Base-by-base conservation (phyloP, 2,888 invertebrate species). In the Drosophila mayaguana region DNA sequence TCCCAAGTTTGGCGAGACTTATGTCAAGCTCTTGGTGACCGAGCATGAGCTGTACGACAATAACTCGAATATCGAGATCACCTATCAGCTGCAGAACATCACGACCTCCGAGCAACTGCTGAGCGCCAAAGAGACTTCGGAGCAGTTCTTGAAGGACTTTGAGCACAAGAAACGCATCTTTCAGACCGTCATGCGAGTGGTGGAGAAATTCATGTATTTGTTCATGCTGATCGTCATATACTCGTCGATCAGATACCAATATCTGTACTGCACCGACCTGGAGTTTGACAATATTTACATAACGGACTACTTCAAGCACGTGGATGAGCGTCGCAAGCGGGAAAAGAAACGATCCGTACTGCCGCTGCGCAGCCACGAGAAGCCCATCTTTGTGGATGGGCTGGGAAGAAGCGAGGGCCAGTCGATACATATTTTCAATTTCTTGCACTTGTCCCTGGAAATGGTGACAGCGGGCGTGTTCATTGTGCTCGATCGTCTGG, bases 261-360 rank as follows among this genome's bases (percentile, higher is more conserved):
- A 96, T 60, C 93, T 93, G 48, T 98, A 96, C 84, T 92, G 96
- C 36, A 94, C 93, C 0, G 94, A 95, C 43, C 95, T 97, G 18
- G 95, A 96, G 63, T 95, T 94, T 82, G 97, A 98, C 90, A 98
- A 98, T 90, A 88, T 95, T n/a, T 98, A 97, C 88, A 93, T 97
- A 25, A 96, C 97, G 0, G 91, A 93, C 0, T 97, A 97, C 90
- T 98, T 97, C 86, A 94, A 95, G 63, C 94, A 93, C 78, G 95
- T 97, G 56, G 97, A 98, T 88, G 93, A 93, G 0, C 94, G 96
- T 53, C 93, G 97, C 46, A 94, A 92, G 50, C 81, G 75, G 0
- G 90, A 92, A 14, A 94, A 93, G 1, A 95, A 95, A 79, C 90
- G 92, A 48, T 94, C 94, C 0, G 85, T 98, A 16, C 92, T 97